These are phyloP conservation scores for Drosophila tanythrix DNA, from an alignment of 2,888 invertebrate genomes.

Conservation along the genomic window DNA sequence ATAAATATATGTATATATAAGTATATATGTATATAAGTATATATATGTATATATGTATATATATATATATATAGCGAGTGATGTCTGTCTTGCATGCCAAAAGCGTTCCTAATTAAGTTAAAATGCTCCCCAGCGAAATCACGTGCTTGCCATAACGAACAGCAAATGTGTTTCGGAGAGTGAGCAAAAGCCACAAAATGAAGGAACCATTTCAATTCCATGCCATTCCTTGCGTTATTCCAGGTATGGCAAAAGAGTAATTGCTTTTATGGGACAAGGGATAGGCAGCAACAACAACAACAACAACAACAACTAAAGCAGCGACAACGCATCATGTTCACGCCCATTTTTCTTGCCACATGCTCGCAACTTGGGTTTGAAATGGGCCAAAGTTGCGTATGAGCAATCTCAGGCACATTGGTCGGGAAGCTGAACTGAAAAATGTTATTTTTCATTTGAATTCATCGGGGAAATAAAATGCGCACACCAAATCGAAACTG, in stretches of 20 bases:
- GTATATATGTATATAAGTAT: neutral
- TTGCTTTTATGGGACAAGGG: conserved; percentile 20
- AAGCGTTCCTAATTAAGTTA: conserved; percentile 78
- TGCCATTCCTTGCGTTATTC: conserved; percentile 16
- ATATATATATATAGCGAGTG: neutral
- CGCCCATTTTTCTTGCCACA: conserved; percentile 32
- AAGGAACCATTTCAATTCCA: conserved; percentile 29
- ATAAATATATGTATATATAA: no score
- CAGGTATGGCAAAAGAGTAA: conserved; percentile 23
- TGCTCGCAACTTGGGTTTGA: neutral
- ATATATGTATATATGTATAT: neutral
- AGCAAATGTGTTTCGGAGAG: conserved; percentile 7
- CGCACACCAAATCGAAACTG: conserved; percentile 56
- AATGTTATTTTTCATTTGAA: conserved; percentile 41
- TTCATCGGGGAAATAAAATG: conserved; percentile 33
- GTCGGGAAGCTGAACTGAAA: conserved; percentile 28
- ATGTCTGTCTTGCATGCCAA: conserved; percentile 39
- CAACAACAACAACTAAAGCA: conserved; percentile 7
- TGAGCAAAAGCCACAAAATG: conserved; percentile 39
- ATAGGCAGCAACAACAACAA: conserved; percentile 4
- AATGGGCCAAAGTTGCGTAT: conserved; percentile 57
- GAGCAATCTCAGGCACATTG: conserved; percentile 60
- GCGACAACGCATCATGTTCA: conserved; percentile 27
- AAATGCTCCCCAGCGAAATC: conserved; percentile 77
- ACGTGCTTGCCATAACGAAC: conserved; percentile 68